Evolutionary conservation across 2,797 vertebrate species (phyloP), one percentile per base, ranked within the genome.

Genomic region (Steatocranus sp.): DNA sequence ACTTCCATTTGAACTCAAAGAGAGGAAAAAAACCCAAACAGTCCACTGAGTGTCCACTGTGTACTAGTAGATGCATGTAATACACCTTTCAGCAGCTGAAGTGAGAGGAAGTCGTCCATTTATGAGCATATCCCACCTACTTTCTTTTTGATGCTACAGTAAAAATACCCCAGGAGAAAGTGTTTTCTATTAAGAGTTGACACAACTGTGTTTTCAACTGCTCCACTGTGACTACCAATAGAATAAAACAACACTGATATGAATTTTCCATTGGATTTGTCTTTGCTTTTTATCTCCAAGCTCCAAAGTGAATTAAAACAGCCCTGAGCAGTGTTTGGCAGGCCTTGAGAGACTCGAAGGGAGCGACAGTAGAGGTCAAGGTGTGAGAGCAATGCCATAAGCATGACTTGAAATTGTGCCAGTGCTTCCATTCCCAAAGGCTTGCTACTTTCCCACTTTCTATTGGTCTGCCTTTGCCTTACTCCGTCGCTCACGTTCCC

Each of bases 301-400:
- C 84, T 87, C 77, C 76, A 89, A 90, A 92, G 89, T 91, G 86
- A 93, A 92, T 92, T 91, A 88, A 86, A 85, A 27, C 74, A 80
- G 80, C 91, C 86, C 85, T 79, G 88, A 90, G 84, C 88, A 80
- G 81, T 49, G 88, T 92, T 87, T 91, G 85, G 84, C 83, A 91
- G 89, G 91, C 86, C 89, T 92, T 89, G 81, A 88, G 91, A 90
- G 90, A 92, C 85, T 93, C 86, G 86, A 79, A 84, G 46, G 53
- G 82, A 89, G 80, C 86, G 90, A 85, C 83, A 81, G 84, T 74
- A 75, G 85, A 93, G 91, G 93, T 94, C 88, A 94, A 94, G 89
- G 93, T 92, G 88, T 89, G 76, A 90, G 86, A 89, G 90, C 86
- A 86, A 83, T 41, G 81, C 78, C 81, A 73, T 66, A 83, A 86